A percentile compares a stretch with the other conserved stretches of the same genome.
phyloP scores from a whole-genome alignment of 2,113 vertebrate genomes.

The Campylomormyrus numenius region DNA sequence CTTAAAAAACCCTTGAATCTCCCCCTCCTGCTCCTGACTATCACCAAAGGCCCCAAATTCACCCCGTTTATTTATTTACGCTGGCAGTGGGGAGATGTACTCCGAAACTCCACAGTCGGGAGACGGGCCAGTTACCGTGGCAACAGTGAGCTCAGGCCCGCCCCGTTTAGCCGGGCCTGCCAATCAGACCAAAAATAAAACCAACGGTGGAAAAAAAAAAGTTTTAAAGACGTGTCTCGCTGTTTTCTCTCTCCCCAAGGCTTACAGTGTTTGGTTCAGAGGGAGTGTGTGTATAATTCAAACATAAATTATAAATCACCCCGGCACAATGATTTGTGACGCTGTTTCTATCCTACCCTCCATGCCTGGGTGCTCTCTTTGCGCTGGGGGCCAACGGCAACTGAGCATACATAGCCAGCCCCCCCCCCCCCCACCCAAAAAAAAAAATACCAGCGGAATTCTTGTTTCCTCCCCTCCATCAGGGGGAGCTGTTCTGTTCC shows the following conservation, averaged over 20 bases:
- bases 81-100: not conserved
- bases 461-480: not conserved
- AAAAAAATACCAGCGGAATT: not conserved
- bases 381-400: not conserved
- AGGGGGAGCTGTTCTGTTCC: not conserved
- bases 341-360: not conserved
- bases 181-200: constrained; percentile 11
- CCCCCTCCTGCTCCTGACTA: not conserved
- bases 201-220: not conserved
- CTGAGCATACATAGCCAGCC: not conserved
- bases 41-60: not conserved
- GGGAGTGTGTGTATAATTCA: not conserved
- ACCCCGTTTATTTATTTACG: not conserved
- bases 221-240: not conserved
- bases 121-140: not conserved
- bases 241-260: not conserved
- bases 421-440: not conserved
- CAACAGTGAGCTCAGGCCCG: constrained; percentile 2
- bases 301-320: constrained; percentile 2
- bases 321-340: not conserved
- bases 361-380: not conserved
- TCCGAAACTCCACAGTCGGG: not conserved
- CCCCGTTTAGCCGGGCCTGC: not conserved
- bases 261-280: not conserved
- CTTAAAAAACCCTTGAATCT: not conserved